phyloP scores from a whole-genome alignment of 2,113 vertebrate species.

The Papio anubis region DNA sequence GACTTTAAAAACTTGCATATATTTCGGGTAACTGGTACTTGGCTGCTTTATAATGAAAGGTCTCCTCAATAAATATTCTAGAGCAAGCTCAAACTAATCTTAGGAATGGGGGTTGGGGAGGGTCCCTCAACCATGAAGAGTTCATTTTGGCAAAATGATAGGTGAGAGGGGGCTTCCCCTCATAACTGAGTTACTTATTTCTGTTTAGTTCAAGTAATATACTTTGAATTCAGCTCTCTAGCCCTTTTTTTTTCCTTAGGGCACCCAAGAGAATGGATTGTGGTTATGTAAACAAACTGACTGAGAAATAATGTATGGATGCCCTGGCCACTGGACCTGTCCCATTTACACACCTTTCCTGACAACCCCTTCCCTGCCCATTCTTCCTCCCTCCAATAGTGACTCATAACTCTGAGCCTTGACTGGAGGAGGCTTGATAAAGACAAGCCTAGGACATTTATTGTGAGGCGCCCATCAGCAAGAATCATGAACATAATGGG shows the following conservation, averaged over 20 bases:
- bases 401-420: background rate
- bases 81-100: constrained; percentile 38
- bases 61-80: constrained; percentile 74
- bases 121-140: background rate
- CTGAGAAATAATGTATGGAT: background rate
- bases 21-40: constrained; percentile 77
- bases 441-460: background rate
- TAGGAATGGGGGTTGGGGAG: background rate
- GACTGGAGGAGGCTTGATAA: constrained; percentile 30
- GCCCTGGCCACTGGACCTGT: background rate
- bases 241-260: background rate
- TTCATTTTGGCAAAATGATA: background rate
- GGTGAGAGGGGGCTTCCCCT: background rate
- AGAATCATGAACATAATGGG: background rate
- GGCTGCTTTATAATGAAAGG: constrained; percentile 71
- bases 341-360: constrained; percentile 10
- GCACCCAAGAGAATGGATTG: background rate
- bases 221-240: background rate
- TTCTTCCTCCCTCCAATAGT: background rate
- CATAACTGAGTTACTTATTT: background rate
- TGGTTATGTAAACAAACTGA: constrained; percentile 38
- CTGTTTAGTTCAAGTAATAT: background rate
- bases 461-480: background rate
- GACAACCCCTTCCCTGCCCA: background rate
- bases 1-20: constrained; percentile 76